Evolutionary conservation across 2,888 invertebrate species (phyloP).

Genomic region (Lepidocyrtinus sp.): DNA sequence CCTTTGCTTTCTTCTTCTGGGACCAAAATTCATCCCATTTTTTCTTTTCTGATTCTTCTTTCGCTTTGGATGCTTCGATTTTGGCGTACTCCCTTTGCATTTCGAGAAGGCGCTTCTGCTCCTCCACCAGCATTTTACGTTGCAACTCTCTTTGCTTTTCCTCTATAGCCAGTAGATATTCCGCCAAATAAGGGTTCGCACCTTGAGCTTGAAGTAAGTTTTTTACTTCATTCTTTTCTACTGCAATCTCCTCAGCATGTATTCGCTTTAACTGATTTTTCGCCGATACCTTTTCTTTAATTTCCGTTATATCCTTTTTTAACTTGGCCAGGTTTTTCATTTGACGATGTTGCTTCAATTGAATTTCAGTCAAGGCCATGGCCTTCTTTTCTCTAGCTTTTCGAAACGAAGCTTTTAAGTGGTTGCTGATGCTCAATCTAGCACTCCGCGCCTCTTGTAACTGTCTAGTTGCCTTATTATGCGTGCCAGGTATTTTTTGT

Average conservation of each 20-base stretch:
- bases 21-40: constrained; percentile 63
- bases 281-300: constrained; percentile 32
- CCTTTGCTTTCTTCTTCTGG: constrained; percentile 39
- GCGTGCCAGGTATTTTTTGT: constrained; percentile 1
- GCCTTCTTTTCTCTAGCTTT: constrained; percentile 33
- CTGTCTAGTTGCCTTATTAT: background rate
- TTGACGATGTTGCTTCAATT: constrained; percentile 47
- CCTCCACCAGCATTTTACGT: constrained; percentile 53
- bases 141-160: constrained; percentile 45
- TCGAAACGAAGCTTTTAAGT: constrained; percentile 44
- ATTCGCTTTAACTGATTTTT: constrained; percentile 36
- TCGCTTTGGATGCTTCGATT: constrained; percentile 39
- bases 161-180: constrained; percentile 50
- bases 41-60: constrained; percentile 34
- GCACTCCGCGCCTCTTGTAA: constrained; percentile 13
- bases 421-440: constrained; percentile 31
- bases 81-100: constrained; percentile 45
- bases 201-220: constrained; percentile 47
- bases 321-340: constrained; percentile 39
- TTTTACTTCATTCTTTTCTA: constrained; percentile 38
- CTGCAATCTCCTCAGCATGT: constrained; percentile 27
- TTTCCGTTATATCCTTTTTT: constrained; percentile 52
- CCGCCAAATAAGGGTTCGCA: constrained; percentile 62
- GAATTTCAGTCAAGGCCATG: constrained; percentile 14
- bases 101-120: constrained; percentile 41